phyloP scores from a whole-genome alignment of 2,113 vertebrate species.

The Lichenostomus cassidix region DNA sequence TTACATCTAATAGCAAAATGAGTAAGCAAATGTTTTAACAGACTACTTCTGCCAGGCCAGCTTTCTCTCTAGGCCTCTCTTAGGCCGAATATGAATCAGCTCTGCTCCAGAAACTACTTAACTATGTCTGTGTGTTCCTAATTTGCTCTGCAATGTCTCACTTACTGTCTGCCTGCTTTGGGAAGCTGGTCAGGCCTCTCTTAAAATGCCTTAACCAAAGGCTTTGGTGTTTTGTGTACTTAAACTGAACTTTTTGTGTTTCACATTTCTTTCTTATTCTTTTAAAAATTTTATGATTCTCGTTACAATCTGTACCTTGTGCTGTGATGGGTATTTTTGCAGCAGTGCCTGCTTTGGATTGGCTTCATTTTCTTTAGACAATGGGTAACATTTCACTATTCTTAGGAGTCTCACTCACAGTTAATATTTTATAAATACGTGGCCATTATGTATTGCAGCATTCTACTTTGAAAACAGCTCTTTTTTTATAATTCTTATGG shows the following conservation, averaged over 20 bases:
- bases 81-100: neutral
- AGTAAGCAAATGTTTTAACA: constrained; percentile 28
- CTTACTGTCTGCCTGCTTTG: neutral
- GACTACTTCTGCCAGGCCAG: neutral
- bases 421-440: constrained; percentile 34
- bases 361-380: neutral
- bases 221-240: neutral
- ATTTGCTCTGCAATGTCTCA: constrained; percentile 9
- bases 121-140: neutral
- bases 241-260: neutral
- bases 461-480: constrained; percentile 7
- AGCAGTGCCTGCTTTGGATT: neutral
- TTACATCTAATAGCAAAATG: constrained; percentile 29
- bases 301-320: neutral
- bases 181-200: neutral
- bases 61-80: constrained; percentile 9
- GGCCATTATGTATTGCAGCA: neutral
- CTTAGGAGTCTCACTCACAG: neutral
- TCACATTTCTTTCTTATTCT: neutral
- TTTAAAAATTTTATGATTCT: neutral
- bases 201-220: neutral
- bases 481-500: neutral
- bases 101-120: neutral
- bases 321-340: neutral
- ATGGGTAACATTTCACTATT: neutral